Evolutionary conservation across 2,113 vertebrate species (phyloP).

Genomic region (Poecile atricapillus): DNA sequence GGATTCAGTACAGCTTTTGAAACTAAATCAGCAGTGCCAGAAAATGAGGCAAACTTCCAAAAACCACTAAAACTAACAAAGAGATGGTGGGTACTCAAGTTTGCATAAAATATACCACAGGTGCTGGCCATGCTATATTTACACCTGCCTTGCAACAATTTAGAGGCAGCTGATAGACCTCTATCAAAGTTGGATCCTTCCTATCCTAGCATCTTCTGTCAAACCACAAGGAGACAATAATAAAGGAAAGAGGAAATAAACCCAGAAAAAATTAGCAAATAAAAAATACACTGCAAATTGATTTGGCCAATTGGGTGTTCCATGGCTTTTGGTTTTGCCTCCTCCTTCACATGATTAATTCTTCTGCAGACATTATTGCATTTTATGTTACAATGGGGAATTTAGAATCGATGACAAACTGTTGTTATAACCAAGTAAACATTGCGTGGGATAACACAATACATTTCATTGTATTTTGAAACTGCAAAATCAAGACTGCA

Average conservation of each 20-base stretch:
- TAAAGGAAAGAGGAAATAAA: background rate
- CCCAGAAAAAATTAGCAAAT: background rate
- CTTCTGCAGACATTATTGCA: background rate
- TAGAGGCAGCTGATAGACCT: background rate
- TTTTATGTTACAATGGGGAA: background rate
- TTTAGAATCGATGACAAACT: constrained; percentile 3
- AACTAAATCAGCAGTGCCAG: background rate
- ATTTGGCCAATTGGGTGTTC: background rate
- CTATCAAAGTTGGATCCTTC: background rate
- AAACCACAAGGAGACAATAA: background rate
- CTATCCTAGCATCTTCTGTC: background rate
- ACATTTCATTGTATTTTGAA: background rate
- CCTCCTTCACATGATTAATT: background rate
- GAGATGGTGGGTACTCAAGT: background rate
- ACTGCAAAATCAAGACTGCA: background rate
- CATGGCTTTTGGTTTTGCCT: background rate
- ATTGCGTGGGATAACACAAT: background rate
- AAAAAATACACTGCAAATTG: background rate
- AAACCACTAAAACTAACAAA: background rate
- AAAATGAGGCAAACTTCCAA: background rate
- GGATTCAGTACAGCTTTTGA: background rate
- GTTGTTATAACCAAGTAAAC: background rate
- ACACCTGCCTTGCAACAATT: background rate
- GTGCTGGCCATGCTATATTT: background rate
- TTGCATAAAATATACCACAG: background rate